phyloP scores from a whole-genome alignment of 2,888 invertebrate genomes.

The Nowickia ferox region DNA sequence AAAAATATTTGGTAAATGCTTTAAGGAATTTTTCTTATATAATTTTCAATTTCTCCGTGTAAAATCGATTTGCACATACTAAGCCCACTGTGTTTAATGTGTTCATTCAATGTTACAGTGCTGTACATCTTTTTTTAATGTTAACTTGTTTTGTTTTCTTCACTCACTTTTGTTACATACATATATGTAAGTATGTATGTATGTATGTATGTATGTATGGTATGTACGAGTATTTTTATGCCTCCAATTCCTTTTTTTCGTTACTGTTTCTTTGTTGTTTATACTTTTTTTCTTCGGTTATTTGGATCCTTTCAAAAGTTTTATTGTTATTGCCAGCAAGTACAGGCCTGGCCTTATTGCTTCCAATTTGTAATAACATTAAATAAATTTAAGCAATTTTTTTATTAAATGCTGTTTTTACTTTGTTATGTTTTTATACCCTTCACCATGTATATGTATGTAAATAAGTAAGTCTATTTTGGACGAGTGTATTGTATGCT shows the following conservation, averaged over 20 bases:
- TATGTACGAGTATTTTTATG: neutral
- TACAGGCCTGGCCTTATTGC: conserved; percentile 46
- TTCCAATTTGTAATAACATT: conserved; percentile 45
- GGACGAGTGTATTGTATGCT: too few species aligned
- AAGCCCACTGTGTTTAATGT: neutral
- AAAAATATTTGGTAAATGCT: too few species aligned
- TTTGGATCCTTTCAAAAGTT: conserved; percentile 40
- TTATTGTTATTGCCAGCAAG: conserved; percentile 62
- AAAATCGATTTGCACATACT: neutral
- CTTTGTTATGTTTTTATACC: neutral
- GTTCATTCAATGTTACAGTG: neutral
- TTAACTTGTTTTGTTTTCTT: conserved; percentile 42
- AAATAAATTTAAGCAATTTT: conserved; percentile 53
- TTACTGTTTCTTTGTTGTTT: conserved; percentile 1
- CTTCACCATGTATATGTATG: neutral
- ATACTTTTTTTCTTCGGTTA: neutral
- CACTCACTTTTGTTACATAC: conserved; percentile 1
- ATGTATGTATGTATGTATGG: neutral
- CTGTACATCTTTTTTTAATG: conserved; percentile 7
- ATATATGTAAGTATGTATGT: neutral
- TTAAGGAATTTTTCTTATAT: too few species aligned
- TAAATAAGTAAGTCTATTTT: neutral
- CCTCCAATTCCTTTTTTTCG: conserved; percentile 41
- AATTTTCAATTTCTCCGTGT: too few species aligned
- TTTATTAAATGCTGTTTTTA: conserved; percentile 41